Evolutionary conservation across 2,888 invertebrate species (phyloP).

Genomic region (Drosophila diplacantha): DNA sequence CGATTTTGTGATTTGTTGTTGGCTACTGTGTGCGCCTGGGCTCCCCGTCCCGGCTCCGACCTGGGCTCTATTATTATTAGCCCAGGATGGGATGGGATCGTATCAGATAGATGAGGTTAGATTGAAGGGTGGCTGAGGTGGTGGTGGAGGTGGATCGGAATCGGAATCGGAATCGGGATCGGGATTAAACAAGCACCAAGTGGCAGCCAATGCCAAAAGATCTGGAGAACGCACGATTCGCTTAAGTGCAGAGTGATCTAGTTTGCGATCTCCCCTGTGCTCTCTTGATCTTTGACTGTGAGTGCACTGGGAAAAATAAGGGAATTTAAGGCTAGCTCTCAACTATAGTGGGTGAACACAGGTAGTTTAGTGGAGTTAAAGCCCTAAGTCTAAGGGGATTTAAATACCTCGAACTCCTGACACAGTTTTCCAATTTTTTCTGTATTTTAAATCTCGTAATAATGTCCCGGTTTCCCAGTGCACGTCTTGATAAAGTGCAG

Average conservation of each 20-base stretch:
- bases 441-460: accelerated
- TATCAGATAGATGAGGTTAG: constrained; percentile 11
- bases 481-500: constrained; percentile 63
- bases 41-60: background rate
- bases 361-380: background rate
- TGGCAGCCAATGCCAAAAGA: constrained; percentile 65
- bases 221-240: constrained; percentile 64
- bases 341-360: background rate
- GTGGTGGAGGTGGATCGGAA: constrained; percentile 1
- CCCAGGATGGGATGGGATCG: constrained; percentile 47
- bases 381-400: background rate
- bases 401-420: background rate
- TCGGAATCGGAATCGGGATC: constrained; percentile 6
- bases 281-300: constrained; percentile 50
- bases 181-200: constrained; percentile 47
- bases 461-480: background rate
- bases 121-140: constrained; percentile 8
- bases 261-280: constrained; percentile 41
- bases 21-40: constrained; percentile 63
- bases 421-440: background rate
- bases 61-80: constrained; percentile 57
- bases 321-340: accelerated
- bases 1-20: constrained; percentile 73
- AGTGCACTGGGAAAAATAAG: background rate
- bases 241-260: constrained; percentile 72